Conservation (phyloP, 2,113 vertebrate species). For the Electrona antarctica region DNA sequence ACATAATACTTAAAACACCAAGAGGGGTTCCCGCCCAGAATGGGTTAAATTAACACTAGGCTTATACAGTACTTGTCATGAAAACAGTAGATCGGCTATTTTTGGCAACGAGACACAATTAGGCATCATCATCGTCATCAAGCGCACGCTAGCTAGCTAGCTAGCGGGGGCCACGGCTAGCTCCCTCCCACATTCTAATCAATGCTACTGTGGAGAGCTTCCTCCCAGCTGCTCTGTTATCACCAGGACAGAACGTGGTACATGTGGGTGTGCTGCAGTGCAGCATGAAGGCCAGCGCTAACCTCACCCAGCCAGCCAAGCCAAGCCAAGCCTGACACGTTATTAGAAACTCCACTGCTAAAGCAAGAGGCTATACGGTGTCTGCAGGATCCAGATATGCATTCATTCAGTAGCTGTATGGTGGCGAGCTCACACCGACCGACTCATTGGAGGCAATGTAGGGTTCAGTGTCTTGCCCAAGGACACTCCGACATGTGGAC, state of each 20-base stretch:
- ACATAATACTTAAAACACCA: no score
- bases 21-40: no score
- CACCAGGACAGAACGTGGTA: slow-evolving; percentile 33
- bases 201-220: slow-evolving; percentile 21
- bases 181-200: slow-evolving; percentile 38
- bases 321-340: slow-evolving; percentile 25
- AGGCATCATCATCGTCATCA: background rate
- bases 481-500: no score
- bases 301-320: background rate
- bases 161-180: background rate
- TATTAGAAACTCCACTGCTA: slow-evolving; percentile 55
- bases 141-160: slow-evolving; percentile 6
- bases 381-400: no score
- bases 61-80: no score
- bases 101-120: background rate
- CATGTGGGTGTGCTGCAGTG: slow-evolving; percentile 69
- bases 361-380: slow-evolving; percentile 16
- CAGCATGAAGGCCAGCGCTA: slow-evolving; percentile 48
- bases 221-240: slow-evolving; percentile 29
- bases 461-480: no score
- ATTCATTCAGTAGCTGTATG: no score
- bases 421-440: no score
- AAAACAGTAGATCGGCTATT: background rate
- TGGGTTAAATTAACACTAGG: no score
- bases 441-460: no score